Percentiles rank a stretch among this genome's conserved stretches.
Evolutionary conservation across 2,888 invertebrate species (phyloP).

Genomic region (Napeogenes inachia): DNA sequence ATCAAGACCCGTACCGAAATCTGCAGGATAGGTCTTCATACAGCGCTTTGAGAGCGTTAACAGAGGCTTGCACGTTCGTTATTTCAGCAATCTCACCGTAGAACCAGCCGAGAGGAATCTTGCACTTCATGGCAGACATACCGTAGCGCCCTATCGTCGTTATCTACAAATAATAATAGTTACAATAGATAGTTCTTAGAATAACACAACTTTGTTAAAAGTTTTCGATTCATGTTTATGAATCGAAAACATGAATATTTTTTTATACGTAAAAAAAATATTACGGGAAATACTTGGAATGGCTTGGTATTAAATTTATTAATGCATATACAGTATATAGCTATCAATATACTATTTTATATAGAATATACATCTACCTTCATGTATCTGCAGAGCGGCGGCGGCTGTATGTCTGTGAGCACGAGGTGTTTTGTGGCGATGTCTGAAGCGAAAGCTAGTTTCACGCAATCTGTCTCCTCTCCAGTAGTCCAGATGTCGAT

Average conservation of each 20-base stretch:
- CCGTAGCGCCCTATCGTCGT: conserved; percentile 95
- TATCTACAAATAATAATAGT: conserved; percentile 74
- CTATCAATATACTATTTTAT: background rate
- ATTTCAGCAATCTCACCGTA: conserved; percentile 92
- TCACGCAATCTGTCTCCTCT: conserved; percentile 90
- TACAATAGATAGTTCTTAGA: background rate
- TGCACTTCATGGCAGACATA: conserved; percentile 92
- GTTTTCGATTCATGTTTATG: too few species aligned
- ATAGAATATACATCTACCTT: conserved; percentile 78
- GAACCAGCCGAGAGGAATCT: conserved; percentile 94
- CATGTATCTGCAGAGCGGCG: conserved; percentile 91
- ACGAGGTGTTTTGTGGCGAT: conserved; percentile 91
- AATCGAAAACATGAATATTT: too few species aligned
- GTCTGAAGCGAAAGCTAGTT: conserved; percentile 90
- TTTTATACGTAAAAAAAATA: too few species aligned
- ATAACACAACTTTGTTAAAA: too few species aligned
- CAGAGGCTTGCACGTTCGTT: conserved; percentile 76
- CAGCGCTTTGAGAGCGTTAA: conserved; percentile 63
- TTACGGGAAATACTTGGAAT: too few species aligned
- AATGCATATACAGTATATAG: background rate
- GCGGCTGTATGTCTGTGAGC: conserved; percentile 92
- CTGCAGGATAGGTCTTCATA: conserved; percentile 68
- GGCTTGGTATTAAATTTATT: too few species aligned
- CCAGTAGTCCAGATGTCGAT: conserved; percentile 93
- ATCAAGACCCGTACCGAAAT: conserved; percentile 48